Evolutionary conservation across 2,113 vertebrate genomes (phyloP), one percentile per base, ranked within the genome.

Genomic region (Polyodon spathula): DNA sequence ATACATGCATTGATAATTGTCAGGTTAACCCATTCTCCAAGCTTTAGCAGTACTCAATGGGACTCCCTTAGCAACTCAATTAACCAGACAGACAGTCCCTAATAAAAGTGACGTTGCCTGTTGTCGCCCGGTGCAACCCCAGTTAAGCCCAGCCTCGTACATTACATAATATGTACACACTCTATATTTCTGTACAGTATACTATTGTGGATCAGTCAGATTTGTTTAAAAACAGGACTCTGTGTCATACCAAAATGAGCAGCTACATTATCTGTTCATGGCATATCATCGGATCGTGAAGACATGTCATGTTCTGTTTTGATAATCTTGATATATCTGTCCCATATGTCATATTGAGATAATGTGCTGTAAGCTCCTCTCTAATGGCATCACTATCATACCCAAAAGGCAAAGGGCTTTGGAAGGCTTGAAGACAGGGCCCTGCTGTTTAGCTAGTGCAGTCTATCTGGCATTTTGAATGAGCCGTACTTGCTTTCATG

Each of bases 371-470:
- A 54, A 17, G 37, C 37, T 9, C 11, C n/a, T 4, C n/a, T 10
- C 11, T 50, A n/a, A 50, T 50, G 46, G 46, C 46, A 50, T 50
- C 46, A 14, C n/a, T 50, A 50, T 50, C 16, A 54, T 37, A n/a
- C n/a, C n/a, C n/a, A n/a, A n/a, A 54, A 54, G 53, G 53, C 53
- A 54, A 54, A 54, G 53, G 53, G 53, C 53, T 54, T 54, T 16
- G 53, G 11, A 1, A 54, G 53, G 16, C 53, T 54, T 27, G 16
- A 54, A 16, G 27, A 4, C 16, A 17, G 53, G 53, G 1, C 53
- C 53, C 7, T 54, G 53, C 16, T 16, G 53, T 17, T 54, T 17
- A 54, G 53, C 16, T 4, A 54, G 53, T 8, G 53, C 53, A 54
- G n/a, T n/a, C n/a, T n/a, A 9, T 54, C 53, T n/a, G n/a, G n/a